Conservation (phyloP, 1,140 invertebrate species). For the Drosophila takahashii region DNA sequence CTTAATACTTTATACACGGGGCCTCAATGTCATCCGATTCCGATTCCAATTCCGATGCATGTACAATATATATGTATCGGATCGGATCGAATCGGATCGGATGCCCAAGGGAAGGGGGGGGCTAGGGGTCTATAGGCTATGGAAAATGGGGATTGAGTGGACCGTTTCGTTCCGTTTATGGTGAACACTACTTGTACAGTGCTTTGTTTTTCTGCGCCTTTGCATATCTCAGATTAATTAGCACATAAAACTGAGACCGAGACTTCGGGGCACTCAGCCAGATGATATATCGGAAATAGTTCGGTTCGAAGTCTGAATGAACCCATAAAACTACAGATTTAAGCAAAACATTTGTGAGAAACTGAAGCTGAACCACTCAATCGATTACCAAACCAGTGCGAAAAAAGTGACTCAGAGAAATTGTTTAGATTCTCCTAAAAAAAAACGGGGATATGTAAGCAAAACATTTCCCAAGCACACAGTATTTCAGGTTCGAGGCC, state of each 20-base stretch:
- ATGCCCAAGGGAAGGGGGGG: background rate
- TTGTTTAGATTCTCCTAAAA: background rate
- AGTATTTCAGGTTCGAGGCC: no score
- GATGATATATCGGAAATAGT: conserved; percentile 19
- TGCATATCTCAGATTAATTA: conserved; percentile 64
- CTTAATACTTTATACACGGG: conserved; percentile 9
- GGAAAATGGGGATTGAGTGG: background rate
- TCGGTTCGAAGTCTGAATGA: conserved; percentile 2
- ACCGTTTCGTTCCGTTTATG: conserved; percentile 25
- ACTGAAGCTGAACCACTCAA: background rate
- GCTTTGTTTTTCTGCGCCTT: conserved; percentile 39
- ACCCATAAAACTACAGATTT: conserved; percentile 11
- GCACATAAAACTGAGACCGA: conserved; percentile 31
- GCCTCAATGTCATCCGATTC: conserved; percentile 61
- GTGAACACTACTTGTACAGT: conserved; percentile 2
- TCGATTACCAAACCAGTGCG: conserved; percentile 29
- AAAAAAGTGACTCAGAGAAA: conserved; percentile 19
- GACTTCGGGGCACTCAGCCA: conserved; percentile 2
- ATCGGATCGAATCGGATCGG: background rate
- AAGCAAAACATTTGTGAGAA: conserved; percentile 5
- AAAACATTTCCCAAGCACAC: background rate
- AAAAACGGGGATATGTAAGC: background rate
- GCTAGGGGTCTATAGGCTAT: no score
- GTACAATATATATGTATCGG: no score
- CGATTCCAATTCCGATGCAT: conserved; percentile 16